Base-by-base conservation (phyloP, 2,888 invertebrate genomes). In the Celastrina argiolus region DNA sequence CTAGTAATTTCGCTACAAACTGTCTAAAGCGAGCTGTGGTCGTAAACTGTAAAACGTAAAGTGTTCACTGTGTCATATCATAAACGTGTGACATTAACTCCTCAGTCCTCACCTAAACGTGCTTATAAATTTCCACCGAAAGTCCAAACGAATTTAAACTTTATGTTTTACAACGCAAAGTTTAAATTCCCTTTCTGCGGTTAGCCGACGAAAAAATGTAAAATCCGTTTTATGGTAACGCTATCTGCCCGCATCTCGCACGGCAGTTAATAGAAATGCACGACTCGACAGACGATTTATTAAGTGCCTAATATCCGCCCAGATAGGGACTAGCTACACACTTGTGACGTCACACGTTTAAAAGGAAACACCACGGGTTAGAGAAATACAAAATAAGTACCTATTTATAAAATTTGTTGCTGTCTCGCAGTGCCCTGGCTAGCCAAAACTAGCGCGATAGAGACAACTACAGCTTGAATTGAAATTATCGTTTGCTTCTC, bases 261-360 rank as follows among this genome's bases (percentile, higher is more conserved):
- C 71, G 67, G 56, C 69, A 66, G 67, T 65, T 70, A 66, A 71
- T 70, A 66, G 69, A 71, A 70, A 71, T 51, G 70, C 69, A 67
- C 65, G 64, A 28, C 56, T 65, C 67, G 70, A 69, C 69, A 65
- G 66, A 66, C 28, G 69, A 71, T 69, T 69, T 69, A 71, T 69
- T 69, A 71, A 70, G 69, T 69, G 69, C 66, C 69, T 58, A 69
- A 70, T 69, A 71, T 71, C 71, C 70, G 71, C 68, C 39, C 22
- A 63, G 67, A 70, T 70, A 68, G 70, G 68, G 69, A 70, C 39
- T 41, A 61, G 61, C 18, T 5, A 22, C 8, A 34, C 22, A 34
- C 36, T 36, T 18, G 61, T 61, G 61, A 61, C 61, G 61, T 61
- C 61, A 61, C 14, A 39, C 51, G 22, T 22, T 51, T 51, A n/a